Percentiles rank a stretch among this genome's conserved stretches.
Conservation (phyloP, 2,888 invertebrate genomes). For the Rapana venosa region DNA sequence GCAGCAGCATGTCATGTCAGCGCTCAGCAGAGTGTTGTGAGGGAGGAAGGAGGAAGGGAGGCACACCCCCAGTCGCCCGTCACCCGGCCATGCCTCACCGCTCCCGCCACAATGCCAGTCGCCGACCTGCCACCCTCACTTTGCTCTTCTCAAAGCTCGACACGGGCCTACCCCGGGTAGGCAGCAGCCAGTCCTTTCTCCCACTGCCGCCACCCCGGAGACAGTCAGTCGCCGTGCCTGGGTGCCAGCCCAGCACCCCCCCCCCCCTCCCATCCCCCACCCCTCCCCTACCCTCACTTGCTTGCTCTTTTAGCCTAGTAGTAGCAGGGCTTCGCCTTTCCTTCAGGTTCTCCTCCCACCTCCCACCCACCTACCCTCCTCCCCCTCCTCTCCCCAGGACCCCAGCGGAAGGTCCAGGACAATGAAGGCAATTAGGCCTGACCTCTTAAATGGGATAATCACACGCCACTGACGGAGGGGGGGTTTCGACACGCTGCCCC, state of each 20-base stretch:
- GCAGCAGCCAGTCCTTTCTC: constrained; percentile 39
- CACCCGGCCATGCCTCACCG: neutral
- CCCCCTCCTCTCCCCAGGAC: neutral
- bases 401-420: constrained; percentile 27
- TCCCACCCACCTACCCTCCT: no score
- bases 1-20: neutral
- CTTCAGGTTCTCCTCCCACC: no score
- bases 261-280: neutral
- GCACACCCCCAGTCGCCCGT: no score
- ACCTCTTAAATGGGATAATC: constrained; percentile 43
- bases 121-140: constrained; percentile 40
- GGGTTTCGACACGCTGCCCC: constrained; percentile 24
- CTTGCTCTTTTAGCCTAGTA: neutral
- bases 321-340: neutral
- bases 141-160: constrained; percentile 39
- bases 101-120: constrained; percentile 23
- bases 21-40: neutral
- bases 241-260: constrained; percentile 14
- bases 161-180: constrained; percentile 19
- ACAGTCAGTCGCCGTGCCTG: constrained; percentile 40
- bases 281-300: neutral
- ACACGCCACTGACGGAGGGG: constrained; percentile 34
- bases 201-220: constrained; percentile 31
- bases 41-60: neutral
- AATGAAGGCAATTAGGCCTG: constrained; percentile 42